Conservation (phyloP, 2,797 vertebrate species). For the Melopsittacus undulatus region DNA sequence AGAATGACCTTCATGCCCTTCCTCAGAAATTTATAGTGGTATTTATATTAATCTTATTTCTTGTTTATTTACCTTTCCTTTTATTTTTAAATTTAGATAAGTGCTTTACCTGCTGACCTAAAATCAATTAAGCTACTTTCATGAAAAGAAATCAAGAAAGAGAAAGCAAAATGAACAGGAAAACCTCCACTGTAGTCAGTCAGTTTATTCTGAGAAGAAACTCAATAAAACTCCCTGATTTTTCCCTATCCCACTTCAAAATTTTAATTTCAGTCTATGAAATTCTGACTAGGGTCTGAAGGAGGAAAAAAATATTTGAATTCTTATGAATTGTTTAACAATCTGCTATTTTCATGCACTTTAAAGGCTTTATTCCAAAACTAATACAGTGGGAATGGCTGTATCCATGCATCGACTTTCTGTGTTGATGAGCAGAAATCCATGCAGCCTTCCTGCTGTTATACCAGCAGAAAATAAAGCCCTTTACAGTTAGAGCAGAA, state of each 20-base stretch:
- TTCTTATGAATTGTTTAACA: not conserved
- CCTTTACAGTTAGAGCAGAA: not conserved
- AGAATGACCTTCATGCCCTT: not conserved
- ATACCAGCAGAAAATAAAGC: not conserved
- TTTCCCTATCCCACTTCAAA: not conserved
- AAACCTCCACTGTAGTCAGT: not conserved
- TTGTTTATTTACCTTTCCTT: accelerated
- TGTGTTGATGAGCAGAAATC: not conserved
- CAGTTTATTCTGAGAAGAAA: not conserved
- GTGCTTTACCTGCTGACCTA: accelerated
- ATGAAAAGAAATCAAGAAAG: not conserved
- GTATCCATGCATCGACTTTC: not conserved
- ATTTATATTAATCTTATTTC: not conserved
- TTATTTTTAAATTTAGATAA: not conserved
- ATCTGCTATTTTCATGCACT: not conserved
- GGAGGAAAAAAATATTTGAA: not conserved
- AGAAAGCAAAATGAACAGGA: not conserved
- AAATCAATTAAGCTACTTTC: not conserved
- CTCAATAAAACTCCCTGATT: not conserved
- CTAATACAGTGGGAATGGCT: not conserved
- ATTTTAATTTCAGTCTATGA: not conserved
- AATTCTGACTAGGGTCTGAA: not conserved
- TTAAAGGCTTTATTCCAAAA: not conserved
- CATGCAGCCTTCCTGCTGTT: not conserved
- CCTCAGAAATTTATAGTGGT: not conserved